A percentile compares a stretch with the other conserved stretches of the same genome.
phyloP scores from a whole-genome alignment of 2,113 vertebrate genomes.

The Sitta europaea region DNA sequence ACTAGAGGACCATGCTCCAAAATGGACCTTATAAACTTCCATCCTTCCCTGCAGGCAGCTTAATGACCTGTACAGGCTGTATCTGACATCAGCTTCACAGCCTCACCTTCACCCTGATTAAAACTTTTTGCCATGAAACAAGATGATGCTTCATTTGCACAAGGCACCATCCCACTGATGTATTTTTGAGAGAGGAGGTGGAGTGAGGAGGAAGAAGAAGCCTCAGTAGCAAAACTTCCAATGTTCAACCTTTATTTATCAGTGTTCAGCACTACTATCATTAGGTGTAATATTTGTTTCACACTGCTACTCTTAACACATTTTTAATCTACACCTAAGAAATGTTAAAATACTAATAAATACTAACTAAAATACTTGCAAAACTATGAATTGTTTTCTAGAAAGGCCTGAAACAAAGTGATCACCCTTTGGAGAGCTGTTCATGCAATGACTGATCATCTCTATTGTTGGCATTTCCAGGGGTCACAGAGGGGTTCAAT shows the following conservation, averaged over 20 bases:
- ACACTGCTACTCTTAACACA: not conserved
- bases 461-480: not conserved
- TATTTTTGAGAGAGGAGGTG: not conserved
- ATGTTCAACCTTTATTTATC: not conserved
- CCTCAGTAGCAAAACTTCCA: not conserved
- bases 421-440: not conserved
- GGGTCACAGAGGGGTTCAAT: not conserved
- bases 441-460: not conserved
- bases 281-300: not conserved
- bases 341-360: no score
- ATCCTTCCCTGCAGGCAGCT: not conserved
- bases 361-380: not conserved
- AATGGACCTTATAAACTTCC: not conserved
- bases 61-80: not conserved
- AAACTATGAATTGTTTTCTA: not conserved
- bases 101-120: not conserved
- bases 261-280: not conserved
- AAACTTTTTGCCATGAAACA: not conserved
- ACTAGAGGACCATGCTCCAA: not conserved
- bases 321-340: not conserved
- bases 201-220: not conserved
- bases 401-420: not conserved
- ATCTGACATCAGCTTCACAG: not conserved
- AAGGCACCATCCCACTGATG: not conserved
- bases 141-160: not conserved